A percentile compares a stretch with the other conserved stretches of the same genome.
Conservation (phyloP, 2,797 vertebrate genomes). For the Mormyrus hasselquistii region DNA sequence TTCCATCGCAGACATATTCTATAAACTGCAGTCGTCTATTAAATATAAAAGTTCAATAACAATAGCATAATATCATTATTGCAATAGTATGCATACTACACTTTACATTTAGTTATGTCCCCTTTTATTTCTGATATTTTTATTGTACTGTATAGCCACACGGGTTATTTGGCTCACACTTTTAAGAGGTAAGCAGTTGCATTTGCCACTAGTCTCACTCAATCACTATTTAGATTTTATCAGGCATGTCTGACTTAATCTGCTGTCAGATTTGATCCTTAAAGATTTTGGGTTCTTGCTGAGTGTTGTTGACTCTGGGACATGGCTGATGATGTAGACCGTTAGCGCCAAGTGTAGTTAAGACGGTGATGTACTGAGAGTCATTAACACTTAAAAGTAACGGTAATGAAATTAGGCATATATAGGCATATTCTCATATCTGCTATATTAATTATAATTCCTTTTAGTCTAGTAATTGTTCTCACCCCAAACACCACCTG, state of each 20-base stretch:
- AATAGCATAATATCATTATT: neutral
- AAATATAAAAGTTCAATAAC: neutral
- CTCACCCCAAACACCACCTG: neutral
- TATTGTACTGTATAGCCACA: neutral
- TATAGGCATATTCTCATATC: neutral
- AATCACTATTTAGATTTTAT: neutral
- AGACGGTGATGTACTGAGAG: neutral
- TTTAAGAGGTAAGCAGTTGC: neutral
- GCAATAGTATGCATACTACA: neutral
- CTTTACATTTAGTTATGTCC: neutral
- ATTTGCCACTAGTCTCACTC: neutral
- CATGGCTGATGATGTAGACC: neutral
- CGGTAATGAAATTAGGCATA: neutral
- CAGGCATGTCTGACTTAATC: neutral
- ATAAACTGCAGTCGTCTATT: neutral
- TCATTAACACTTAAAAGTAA: neutral
- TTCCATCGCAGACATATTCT: neutral
- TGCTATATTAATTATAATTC: neutral
- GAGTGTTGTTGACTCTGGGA: neutral
- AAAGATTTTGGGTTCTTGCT: neutral
- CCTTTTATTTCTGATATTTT: neutral
- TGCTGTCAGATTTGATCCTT: neutral
- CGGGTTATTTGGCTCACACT: neutral
- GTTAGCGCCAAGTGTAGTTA: neutral
- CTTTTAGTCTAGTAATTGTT: neutral